Percentiles rank a stretch among this genome's conserved stretches.
Conservation (phyloP, 2,113 vertebrate genomes). For the Podarcis muralis region DNA sequence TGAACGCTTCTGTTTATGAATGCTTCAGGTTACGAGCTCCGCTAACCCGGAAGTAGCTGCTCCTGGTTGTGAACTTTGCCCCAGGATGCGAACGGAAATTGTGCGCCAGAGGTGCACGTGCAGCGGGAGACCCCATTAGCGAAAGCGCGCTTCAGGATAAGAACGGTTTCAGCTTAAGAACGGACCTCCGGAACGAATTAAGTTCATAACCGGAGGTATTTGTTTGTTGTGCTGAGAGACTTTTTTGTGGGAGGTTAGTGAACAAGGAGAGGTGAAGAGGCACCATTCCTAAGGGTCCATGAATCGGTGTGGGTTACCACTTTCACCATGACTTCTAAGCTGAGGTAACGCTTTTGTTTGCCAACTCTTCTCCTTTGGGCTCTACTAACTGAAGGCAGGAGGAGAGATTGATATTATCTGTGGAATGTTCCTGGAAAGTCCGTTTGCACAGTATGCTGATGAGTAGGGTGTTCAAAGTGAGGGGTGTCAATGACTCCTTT, state of each 20-base stretch:
- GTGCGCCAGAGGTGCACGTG: no score
- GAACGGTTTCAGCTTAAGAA: no score
- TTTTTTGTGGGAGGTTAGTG: background rate
- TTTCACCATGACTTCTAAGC: background rate
- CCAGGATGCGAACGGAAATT: no score
- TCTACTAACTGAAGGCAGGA: conserved; percentile 3
- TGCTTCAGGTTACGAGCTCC: no score
- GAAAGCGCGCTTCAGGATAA: no score
- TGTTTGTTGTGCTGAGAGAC: background rate
- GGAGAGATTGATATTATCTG: conserved; percentile 8
- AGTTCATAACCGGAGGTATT: no score
- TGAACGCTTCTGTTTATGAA: no score
- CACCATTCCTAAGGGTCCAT: background rate
- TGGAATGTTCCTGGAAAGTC: conserved; percentile 9
- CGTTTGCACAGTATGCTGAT: background rate
- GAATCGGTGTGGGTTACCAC: background rate
- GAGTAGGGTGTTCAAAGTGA: conserved; percentile 3
- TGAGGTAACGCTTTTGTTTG: conserved; percentile 10
- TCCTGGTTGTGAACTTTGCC: no score
- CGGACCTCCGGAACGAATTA: no score
- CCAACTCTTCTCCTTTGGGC: conserved; percentile 13
- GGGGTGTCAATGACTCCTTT: background rate
- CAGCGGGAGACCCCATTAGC: no score
- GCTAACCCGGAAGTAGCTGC: no score
- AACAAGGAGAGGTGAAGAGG: background rate